Percentiles rank a stretch among this genome's conserved stretches.
Evolutionary conservation across 1,140 invertebrate species (phyloP).

Genomic region (Leptonema lineaticorne): DNA sequence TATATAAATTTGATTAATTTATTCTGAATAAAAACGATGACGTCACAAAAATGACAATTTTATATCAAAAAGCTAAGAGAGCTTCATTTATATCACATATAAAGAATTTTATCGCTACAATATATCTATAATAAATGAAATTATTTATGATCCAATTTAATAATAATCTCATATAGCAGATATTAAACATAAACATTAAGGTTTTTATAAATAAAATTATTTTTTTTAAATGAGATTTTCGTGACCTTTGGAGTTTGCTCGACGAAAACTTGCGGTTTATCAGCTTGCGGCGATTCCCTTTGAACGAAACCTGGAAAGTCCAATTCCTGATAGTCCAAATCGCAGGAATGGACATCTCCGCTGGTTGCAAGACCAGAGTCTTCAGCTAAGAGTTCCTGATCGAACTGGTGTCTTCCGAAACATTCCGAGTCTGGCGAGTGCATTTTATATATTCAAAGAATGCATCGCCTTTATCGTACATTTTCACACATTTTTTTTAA

Average conservation of each 20-base stretch:
- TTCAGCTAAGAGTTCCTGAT: constrained; percentile 24
- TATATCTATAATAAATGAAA: too few species aligned
- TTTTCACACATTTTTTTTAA: background rate
- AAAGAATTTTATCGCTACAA: too few species aligned
- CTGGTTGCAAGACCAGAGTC: constrained; percentile 40
- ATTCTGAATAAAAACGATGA: too few species aligned
- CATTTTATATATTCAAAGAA: constrained; percentile 9
- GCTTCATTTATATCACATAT: too few species aligned
- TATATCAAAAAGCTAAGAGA: too few species aligned
- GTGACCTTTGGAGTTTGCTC: constrained; percentile 33
- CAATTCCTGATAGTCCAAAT: constrained; percentile 35
- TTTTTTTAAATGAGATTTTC: background rate
- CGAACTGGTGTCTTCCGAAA: constrained; percentile 24
- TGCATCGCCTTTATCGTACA: background rate
- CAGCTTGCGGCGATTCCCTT: constrained; percentile 19
- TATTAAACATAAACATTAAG: too few species aligned
- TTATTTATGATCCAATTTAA: too few species aligned
- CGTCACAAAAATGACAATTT: too few species aligned
- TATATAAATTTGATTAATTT: too few species aligned
- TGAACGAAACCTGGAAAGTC: constrained; percentile 38
- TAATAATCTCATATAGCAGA: too few species aligned
- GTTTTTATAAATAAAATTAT: too few species aligned
- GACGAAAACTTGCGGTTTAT: constrained; percentile 20
- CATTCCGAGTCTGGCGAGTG: constrained; percentile 35
- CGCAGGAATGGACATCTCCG: constrained; percentile 36